These are phyloP conservation scores for Tinea semifulvella DNA, from an alignment of 2,888 invertebrate genomes.

Conservation along the genomic window DNA sequence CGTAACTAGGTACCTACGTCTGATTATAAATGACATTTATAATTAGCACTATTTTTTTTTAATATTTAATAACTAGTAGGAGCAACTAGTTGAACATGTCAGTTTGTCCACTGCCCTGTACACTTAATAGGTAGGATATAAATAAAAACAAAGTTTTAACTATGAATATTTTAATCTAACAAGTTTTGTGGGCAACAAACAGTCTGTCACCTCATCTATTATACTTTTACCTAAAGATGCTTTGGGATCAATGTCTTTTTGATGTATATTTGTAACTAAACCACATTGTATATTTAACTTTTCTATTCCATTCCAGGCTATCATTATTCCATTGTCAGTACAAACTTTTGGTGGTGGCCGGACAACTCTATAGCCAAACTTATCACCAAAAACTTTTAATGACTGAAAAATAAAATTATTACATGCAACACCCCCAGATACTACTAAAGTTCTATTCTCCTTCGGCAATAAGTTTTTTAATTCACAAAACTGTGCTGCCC, in stretches of 20 bases:
- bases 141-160: too few species aligned
- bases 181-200: conserved; percentile 53
- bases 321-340: conserved; percentile 98
- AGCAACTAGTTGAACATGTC: too few species aligned
- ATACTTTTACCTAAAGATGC: conserved; percentile 71
- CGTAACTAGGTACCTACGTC: too few species aligned
- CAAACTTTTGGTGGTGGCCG: conserved; percentile 88
- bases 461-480: conserved; percentile 67
- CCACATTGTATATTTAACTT: conserved; percentile 62
- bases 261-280: conserved; percentile 58
- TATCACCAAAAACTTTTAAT: conserved; percentile 72
- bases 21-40: too few species aligned
- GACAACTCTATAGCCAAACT: conserved; percentile 70
- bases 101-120: too few species aligned
- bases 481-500: conserved; percentile 81
- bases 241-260: conserved; percentile 67
- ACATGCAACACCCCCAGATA: conserved; percentile 97
- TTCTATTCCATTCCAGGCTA: conserved; percentile 98
- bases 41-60: too few species aligned
- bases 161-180: conserved; percentile 32
- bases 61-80: too few species aligned
- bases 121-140: too few species aligned
- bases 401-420: conserved; percentile 82
- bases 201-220: conserved; percentile 61
- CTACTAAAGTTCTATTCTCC: conserved; percentile 70